A percentile compares a stretch with the other conserved stretches of the same genome.
These are phyloP conservation scores for Tigriopus californicus DNA, from an alignment of 2,888 invertebrate genomes.

Conservation along the genomic window DNA sequence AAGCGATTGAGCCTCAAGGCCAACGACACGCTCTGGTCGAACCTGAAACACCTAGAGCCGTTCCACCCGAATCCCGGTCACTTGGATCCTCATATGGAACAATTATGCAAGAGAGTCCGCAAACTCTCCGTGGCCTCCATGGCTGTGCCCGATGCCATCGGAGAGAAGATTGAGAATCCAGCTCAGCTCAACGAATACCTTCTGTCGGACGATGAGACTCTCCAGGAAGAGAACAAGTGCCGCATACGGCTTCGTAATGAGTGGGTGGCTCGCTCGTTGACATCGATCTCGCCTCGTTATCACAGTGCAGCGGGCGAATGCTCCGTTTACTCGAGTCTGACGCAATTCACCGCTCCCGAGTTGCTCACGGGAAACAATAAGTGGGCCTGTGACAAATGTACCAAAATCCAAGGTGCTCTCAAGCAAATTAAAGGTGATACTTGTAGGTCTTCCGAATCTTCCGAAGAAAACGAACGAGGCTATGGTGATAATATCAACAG, in stretches of 20 bases:
- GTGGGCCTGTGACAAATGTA: slow-evolving; percentile 80
- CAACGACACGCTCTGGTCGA: background rate
- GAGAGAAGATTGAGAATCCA: background rate
- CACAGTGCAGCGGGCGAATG: slow-evolving; percentile 32
- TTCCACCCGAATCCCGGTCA: background rate
- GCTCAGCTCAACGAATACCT: background rate
- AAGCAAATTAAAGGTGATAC: background rate
- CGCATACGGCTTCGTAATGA: slow-evolving; percentile 13
- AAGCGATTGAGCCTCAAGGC: background rate
- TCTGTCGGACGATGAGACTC: background rate
- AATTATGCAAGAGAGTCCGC: background rate
- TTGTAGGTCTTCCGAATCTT: background rate
- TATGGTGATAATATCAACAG: background rate
- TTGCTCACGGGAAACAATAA: slow-evolving; percentile 76
- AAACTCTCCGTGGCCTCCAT: background rate
- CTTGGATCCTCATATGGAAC: slow-evolving; percentile 5
- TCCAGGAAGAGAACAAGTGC: background rate
- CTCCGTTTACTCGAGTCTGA: slow-evolving; percentile 59
- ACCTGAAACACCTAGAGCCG: background rate
- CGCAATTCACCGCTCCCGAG: slow-evolving; percentile 78
- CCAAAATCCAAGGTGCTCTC: slow-evolving; percentile 33
- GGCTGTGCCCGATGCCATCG: background rate
- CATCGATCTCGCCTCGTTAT: slow-evolving; percentile 41
- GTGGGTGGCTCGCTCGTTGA: slow-evolving; percentile 21
- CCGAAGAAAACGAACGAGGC: background rate